Base-by-base conservation (phyloP, 2,888 invertebrate genomes). In the Coremacera marginata region DNA sequence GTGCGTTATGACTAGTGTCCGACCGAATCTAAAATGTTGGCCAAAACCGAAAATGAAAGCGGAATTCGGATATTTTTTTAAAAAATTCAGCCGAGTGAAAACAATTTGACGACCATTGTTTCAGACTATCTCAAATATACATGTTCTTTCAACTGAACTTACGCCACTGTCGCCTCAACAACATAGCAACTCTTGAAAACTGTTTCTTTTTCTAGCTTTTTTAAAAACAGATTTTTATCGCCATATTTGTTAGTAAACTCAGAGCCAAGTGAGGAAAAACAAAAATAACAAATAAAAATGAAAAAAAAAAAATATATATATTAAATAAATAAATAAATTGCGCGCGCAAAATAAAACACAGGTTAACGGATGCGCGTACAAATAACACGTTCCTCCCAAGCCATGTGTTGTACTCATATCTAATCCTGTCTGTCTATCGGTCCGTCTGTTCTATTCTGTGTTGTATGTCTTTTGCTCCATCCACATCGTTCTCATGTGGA, bases 321-420 rank as follows among this genome's bases (percentile, higher is more conserved):
- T 34, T 11, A 70, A 70, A 22, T 34, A 55, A 11, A 34, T 16
- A 19, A 31, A 70, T 34, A 37, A 70, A 57, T 44, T 25, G 22
- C 68, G 22, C 27, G 25, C 44, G 22, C 70, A 9, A 57, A 55
- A 27, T 37, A 65, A 57, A 70, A 70, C 70, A 70, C 57, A 55
- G 57, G 57, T 52, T 70, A 70, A 70, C 70, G 70, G 70, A 55
- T 70, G 57, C 52, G 52, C 34, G 70, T 70, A 70, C 70, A 70
- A 70, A 70, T 55, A 70, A 55, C 55, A 34, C 55, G 31, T 70
- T 55, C 57, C 70, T 70, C 57, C 70, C 55, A 70, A 70, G 44
- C 27, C 57, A 52, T 57, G 31, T 49, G 52, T 31, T 34, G 16
- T 11, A 65, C 37, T 16, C 25, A 22, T 25, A 60, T 60, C 60